Evolutionary conservation across 2,797 vertebrate genomes (phyloP).

Genomic region (Podarcis siculus): DNA sequence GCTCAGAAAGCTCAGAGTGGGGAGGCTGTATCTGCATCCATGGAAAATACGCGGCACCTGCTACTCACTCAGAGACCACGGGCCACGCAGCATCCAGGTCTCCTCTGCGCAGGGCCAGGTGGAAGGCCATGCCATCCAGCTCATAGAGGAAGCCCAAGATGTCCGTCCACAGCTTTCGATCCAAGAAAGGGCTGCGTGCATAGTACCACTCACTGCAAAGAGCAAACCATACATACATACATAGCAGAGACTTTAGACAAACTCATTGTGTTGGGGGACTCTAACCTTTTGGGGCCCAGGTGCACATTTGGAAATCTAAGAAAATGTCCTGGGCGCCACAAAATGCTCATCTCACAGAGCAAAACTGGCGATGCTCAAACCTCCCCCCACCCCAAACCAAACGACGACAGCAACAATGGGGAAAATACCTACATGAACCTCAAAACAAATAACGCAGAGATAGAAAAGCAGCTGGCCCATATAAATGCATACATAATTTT

Average conservation of each 20-base stretch:
- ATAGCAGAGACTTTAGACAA: neutral
- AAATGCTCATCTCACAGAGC: too few relatives aligned
- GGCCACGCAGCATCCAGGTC: conserved; percentile 79
- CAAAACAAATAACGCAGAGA: too few relatives aligned
- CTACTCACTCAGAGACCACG: conserved; percentile 75
- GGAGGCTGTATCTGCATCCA: neutral
- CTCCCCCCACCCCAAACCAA: too few relatives aligned
- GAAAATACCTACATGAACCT: too few relatives aligned
- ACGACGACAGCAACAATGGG: too few relatives aligned
- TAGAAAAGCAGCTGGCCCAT: too few relatives aligned
- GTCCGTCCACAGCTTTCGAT: conserved; percentile 57
- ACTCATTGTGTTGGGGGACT: neutral
- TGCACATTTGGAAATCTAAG: too few relatives aligned
- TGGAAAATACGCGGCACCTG: neutral
- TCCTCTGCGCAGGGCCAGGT: conserved; percentile 65
- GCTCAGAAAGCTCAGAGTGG: too few relatives aligned
- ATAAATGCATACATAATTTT: too few relatives aligned
- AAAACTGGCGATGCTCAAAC: too few relatives aligned
- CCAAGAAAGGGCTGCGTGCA: conserved; percentile 76
- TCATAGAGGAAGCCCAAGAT: conserved; percentile 75
- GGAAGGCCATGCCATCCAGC: conserved; percentile 72
- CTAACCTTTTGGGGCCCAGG: too few relatives aligned
- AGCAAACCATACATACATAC: neutral
- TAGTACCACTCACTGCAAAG: conserved; percentile 78
- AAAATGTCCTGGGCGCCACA: too few relatives aligned